A percentile compares a stretch with the other conserved stretches of the same genome.
phyloP scores from a whole-genome alignment of 2,113 vertebrate species.

The Centropristis striata region DNA sequence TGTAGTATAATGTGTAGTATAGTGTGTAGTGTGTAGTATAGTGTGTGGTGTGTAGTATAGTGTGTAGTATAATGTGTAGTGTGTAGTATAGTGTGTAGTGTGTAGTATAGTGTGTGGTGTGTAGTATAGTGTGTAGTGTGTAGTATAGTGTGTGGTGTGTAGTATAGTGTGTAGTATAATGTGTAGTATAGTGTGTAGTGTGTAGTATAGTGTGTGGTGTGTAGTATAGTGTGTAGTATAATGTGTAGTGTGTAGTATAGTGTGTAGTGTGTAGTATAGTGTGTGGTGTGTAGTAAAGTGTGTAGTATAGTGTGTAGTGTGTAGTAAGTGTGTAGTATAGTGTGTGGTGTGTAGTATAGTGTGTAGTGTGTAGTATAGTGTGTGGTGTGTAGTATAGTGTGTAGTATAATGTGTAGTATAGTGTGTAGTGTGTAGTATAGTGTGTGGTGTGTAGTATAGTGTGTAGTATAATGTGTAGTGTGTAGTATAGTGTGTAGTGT shows the following conservation, averaged over 20 bases:
- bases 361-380: constrained; percentile 19
- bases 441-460: not conserved
- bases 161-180: no score
- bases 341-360: not conserved
- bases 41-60: not conserved
- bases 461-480: no score
- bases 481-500: constrained; percentile 28
- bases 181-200: no score
- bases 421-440: constrained; percentile 17
- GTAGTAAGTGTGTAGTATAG: no score
- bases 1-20: not conserved
- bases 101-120: not conserved
- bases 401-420: no score
- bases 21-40: constrained; percentile 20
- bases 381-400: not conserved
- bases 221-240: not conserved
- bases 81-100: not conserved
- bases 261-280: not conserved
- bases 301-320: not conserved
- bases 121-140: constrained; percentile 28
- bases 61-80: constrained; percentile 30
- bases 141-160: not conserved
- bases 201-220: constrained; percentile 26
- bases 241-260: not conserved
- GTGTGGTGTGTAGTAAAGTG: constrained; percentile 17